A percentile compares a stretch with the other conserved stretches of the same genome.
phyloP scores from a whole-genome alignment of 2,888 invertebrate species.

The Rhyacophila evoluta region DNA sequence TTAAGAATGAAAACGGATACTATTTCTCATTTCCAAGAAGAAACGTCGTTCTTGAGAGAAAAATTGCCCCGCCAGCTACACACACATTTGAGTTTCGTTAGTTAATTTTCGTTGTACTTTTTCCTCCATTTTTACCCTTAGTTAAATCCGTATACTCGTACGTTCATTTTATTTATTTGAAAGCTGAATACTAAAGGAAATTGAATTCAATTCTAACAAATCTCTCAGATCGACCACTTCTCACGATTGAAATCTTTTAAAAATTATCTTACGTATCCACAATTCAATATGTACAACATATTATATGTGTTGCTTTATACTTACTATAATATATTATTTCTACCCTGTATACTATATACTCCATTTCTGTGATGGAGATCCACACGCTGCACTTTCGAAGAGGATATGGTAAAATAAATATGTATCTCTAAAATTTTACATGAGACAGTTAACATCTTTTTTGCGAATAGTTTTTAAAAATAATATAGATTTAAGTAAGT shows the following conservation, averaged over 20 bases:
- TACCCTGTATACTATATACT: too few species aligned
- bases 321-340: too few species aligned
- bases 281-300: too few species aligned
- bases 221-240: not conserved
- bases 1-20: conserved; percentile 22
- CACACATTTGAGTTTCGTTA: not conserved
- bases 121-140: not conserved
- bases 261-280: too few species aligned
- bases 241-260: not conserved
- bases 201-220: conserved; percentile 8
- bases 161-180: conserved; percentile 16
- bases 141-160: conserved; percentile 5
- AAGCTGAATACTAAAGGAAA: not conserved
- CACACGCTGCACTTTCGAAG: too few species aligned
- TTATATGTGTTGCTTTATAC: too few species aligned
- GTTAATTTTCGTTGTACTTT: not conserved
- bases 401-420: too few species aligned
- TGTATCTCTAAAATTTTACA: too few species aligned
- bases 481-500: too few species aligned
- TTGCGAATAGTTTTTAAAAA: too few species aligned
- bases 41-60: not conserved
- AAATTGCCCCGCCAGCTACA: not conserved
- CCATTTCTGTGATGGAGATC: too few species aligned
- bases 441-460: too few species aligned
- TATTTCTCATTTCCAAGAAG: conserved; percentile 20